Percentiles rank a stretch among this genome's conserved stretches.
These are phyloP conservation scores for Cheilosia grossa DNA, from an alignment of 2,888 invertebrate species.

Conservation along the genomic window DNA sequence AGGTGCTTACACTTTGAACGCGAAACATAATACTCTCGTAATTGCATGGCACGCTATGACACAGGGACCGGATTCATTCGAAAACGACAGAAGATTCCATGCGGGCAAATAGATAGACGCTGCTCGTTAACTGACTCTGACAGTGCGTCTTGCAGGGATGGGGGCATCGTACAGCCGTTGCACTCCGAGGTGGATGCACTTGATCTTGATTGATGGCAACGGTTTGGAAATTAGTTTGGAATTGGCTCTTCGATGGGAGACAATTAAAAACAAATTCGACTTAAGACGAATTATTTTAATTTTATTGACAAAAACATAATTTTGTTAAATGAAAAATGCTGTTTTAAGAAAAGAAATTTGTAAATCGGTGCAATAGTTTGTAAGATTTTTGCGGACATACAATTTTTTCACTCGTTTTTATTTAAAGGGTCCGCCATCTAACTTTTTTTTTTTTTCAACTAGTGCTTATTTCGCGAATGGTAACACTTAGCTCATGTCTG, in stretches of 20 bases:
- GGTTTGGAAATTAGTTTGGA: constrained; percentile 48
- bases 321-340: no score
- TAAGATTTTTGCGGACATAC: no score
- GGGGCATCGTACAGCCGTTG: constrained; percentile 36
- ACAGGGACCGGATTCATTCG: constrained; percentile 33
- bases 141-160: constrained; percentile 13
- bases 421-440: no score
- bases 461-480: no score
- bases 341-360: no score
- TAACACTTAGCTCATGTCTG: no score
- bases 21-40: constrained; percentile 13
- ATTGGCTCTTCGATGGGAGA: neutral
- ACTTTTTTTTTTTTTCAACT: no score
- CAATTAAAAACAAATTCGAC: no score
- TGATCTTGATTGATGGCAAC: constrained; percentile 59
- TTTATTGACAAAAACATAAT: no score
- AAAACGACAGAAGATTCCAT: constrained; percentile 37
- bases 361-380: no score
- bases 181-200: constrained; percentile 36
- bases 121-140: constrained; percentile 39
- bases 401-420: no score
- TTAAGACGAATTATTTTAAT: no score
- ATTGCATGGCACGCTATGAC: constrained; percentile 45
- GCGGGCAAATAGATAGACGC: constrained; percentile 53
- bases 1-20: constrained; percentile 24